Conservation (phyloP, 2,113 vertebrate species). For the Castor canadensis region DNA sequence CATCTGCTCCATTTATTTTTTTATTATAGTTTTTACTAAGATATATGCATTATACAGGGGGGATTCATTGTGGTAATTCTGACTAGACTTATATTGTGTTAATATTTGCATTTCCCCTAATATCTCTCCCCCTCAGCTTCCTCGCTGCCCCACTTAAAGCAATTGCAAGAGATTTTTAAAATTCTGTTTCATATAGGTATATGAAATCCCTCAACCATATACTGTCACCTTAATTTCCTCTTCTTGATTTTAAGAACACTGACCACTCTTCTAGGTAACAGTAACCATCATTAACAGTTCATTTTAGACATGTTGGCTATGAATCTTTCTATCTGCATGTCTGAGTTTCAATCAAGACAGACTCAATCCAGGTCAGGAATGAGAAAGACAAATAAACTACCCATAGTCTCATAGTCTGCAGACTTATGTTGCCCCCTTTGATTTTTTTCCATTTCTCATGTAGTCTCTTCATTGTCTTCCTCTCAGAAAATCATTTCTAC, state of each 20-base stretch:
- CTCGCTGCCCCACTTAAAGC: no score
- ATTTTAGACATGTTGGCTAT: no score
- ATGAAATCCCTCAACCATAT: no score
- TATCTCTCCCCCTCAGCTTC: no score
- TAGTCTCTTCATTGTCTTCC: background rate
- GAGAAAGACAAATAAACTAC: background rate
- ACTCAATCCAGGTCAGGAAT: background rate
- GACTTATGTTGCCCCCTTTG: background rate
- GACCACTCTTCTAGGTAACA: background rate
- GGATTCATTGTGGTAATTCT: no score
- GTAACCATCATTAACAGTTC: background rate
- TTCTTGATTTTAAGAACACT: background rate
- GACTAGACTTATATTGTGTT: no score
- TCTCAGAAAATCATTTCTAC: background rate
- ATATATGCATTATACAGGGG: no score
- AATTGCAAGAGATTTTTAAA: no score
- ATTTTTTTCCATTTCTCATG: background rate
- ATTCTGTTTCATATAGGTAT: no score
- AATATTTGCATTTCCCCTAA: no score
- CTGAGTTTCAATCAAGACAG: background rate
- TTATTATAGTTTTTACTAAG: no score
- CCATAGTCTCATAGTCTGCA: no score
- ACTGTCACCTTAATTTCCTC: background rate
- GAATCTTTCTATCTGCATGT: background rate
- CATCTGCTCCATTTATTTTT: background rate